phyloP scores from a whole-genome alignment of 2,888 invertebrate species.

The Mimachlamys varia region DNA sequence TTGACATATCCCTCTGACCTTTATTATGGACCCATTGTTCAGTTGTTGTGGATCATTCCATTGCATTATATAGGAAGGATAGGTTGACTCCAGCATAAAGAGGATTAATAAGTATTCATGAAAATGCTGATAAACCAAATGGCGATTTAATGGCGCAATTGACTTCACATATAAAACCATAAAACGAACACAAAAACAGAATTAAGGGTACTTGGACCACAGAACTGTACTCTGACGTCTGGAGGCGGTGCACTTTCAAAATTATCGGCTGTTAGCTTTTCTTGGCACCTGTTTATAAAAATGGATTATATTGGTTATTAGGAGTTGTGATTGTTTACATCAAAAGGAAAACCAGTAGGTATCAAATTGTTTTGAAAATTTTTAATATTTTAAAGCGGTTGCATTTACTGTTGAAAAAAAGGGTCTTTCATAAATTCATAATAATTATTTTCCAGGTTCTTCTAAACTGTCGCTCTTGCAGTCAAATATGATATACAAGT shows the following conservation, averaged over 20 bases:
- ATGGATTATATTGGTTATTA: not conserved
- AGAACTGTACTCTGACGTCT: not conserved
- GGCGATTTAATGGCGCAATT: not conserved
- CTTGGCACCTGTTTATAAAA: not conserved
- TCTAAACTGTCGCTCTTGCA: no score
- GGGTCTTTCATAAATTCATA: no score
- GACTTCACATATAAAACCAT: not conserved
- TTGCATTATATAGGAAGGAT: not conserved
- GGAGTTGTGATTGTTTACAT: not conserved
- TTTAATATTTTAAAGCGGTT: no score
- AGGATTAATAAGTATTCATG: not conserved
- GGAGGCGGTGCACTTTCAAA: not conserved
- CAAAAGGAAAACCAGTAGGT: not conserved
- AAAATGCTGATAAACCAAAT: not conserved
- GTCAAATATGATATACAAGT: no score
- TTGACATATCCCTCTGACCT: not conserved
- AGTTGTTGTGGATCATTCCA: not conserved
- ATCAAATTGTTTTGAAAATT: not conserved
- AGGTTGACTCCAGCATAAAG: not conserved
- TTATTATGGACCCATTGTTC: not conserved
- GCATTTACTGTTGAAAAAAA: no score
- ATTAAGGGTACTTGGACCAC: constrained; percentile 3
- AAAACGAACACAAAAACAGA: constrained; percentile 10
- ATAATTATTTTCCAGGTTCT: no score
- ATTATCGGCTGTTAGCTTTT: not conserved